phyloP scores from a whole-genome alignment of 2,888 invertebrate species.

The Chouioia cunea region DNA sequence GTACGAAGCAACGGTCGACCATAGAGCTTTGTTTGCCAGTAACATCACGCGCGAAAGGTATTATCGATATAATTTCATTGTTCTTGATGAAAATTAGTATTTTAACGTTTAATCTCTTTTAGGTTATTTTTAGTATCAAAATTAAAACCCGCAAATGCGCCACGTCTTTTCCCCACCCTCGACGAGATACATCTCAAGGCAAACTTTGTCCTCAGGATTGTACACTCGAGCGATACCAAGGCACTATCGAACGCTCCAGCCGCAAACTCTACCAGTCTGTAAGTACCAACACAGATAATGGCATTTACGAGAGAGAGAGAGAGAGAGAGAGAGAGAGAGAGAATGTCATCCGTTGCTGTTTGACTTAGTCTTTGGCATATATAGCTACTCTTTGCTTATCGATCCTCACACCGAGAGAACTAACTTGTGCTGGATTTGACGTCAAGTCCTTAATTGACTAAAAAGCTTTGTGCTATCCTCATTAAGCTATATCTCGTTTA shows the following conservation, averaged over 20 bases:
- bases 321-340: no score
- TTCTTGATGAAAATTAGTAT: background rate
- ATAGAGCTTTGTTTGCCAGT: slow-evolving; percentile 43
- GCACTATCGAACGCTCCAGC: slow-evolving; percentile 82
- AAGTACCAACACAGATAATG: slow-evolving; percentile 48
- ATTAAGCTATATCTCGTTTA: no score
- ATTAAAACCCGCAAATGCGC: slow-evolving; percentile 53
- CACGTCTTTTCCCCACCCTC: slow-evolving; percentile 66
- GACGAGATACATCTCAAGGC: slow-evolving; percentile 85
- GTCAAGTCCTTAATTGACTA: background rate
- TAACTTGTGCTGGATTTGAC: background rate
- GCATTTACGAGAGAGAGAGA: background rate
- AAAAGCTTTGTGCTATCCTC: no score
- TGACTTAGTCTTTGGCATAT: background rate
- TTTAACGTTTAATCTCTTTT: background rate
- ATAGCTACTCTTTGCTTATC: no score
- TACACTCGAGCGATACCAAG: slow-evolving; percentile 75
- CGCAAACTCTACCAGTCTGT: slow-evolving; percentile 57
- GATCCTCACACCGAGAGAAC: background rate
- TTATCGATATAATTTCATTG: background rate
- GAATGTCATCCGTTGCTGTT: background rate
- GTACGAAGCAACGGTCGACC: slow-evolving; percentile 53
- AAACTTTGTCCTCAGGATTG: slow-evolving; percentile 79
- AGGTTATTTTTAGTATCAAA: slow-evolving; percentile 56
- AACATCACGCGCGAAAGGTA: slow-evolving; percentile 45